Evolutionary conservation across 2,113 vertebrate genomes (phyloP), one percentile per base, ranked within the genome.

Genomic region (Amblyopsis rosae): DNA sequence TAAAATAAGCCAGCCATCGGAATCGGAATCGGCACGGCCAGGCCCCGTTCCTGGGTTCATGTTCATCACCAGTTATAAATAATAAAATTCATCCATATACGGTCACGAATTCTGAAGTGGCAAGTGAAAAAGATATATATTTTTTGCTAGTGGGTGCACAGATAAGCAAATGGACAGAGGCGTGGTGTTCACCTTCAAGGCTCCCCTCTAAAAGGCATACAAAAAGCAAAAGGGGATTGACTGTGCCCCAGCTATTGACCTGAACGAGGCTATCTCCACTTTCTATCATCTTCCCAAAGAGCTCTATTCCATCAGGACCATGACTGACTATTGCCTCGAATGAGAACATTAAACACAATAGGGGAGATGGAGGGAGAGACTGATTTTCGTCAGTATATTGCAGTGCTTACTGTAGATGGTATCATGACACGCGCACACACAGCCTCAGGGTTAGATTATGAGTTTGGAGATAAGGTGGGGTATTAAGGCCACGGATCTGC

Each of bases 401-500:
- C 60, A 62, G 35, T 59, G 55, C 68, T 67, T 16, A 59, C 76
- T 65, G 65, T 73, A 67, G 75, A 86, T 76, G 41, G 64, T 9
- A 62, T 68, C 67, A 19, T 69, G 72, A 77, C 68, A 41, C 26
- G 33, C 58, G 41, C 15, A 1, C 0, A 46, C 53, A 1, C 41
- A 62, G 17, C 69, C 66, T 54, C 57, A 19, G 65, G 59, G 83
- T 54, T 6, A 41, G 70, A 51, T 50, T 76, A 32, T 65, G 81
- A 82, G 73, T 75, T 26, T 67, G 0, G 47, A 77, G 85, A 84
- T 84, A 77, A 80, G 61, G 67, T 64, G 59, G 73, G 48, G 73
- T 84, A 91, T 91, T 88, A 85, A 81, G 89, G 88, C 86, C 88
- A 77, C 10, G 50, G 74, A 69, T 82, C 74, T 74, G 70, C 76